Percentiles rank a stretch among this genome's conserved stretches.
Conservation (phyloP, 2,888 invertebrate species). For the Dasysyrphus tricinctus region DNA sequence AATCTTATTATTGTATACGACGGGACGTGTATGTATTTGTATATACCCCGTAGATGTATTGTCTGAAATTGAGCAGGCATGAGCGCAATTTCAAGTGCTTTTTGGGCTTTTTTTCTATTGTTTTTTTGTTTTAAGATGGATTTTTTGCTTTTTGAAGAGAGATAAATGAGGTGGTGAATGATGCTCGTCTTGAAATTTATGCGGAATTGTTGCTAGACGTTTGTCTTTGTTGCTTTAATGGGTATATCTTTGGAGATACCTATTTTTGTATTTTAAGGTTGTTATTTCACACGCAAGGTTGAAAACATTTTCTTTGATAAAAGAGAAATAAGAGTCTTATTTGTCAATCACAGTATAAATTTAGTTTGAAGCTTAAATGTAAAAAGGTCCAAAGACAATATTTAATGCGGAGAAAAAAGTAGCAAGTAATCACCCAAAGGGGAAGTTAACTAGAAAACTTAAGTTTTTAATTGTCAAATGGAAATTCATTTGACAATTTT, state of each 20-base stretch:
- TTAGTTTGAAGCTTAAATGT: no score
- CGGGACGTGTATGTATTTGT: background rate
- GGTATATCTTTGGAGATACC: slow-evolving; percentile 40
- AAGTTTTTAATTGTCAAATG: no score
- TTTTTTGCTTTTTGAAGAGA: slow-evolving; percentile 2
- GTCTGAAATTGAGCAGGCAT: slow-evolving; percentile 31
- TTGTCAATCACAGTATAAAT: no score
- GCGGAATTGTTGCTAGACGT: slow-evolving; percentile 22
- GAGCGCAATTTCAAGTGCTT: slow-evolving; percentile 32
- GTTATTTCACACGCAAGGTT: slow-evolving; percentile 30
- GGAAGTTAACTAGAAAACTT: no score
- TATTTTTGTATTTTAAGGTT: slow-evolving; percentile 22
- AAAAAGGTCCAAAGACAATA: no score
- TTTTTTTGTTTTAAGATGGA: background rate
- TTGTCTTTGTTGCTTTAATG: slow-evolving; percentile 41
- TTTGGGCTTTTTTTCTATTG: slow-evolving; percentile 5
- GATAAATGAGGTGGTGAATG: slow-evolving; percentile 35
- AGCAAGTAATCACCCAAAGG: no score
- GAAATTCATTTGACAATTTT: no score
- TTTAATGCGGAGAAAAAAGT: no score
- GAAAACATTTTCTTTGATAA: slow-evolving; percentile 23
- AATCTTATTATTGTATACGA: slow-evolving; percentile 1
- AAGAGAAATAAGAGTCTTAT: background rate
- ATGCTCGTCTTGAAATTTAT: slow-evolving; percentile 26
- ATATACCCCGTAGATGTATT: slow-evolving; percentile 8